Evolutionary conservation across 2,888 invertebrate genomes (phyloP).

Genomic region (Rhynchonema sp.): DNA sequence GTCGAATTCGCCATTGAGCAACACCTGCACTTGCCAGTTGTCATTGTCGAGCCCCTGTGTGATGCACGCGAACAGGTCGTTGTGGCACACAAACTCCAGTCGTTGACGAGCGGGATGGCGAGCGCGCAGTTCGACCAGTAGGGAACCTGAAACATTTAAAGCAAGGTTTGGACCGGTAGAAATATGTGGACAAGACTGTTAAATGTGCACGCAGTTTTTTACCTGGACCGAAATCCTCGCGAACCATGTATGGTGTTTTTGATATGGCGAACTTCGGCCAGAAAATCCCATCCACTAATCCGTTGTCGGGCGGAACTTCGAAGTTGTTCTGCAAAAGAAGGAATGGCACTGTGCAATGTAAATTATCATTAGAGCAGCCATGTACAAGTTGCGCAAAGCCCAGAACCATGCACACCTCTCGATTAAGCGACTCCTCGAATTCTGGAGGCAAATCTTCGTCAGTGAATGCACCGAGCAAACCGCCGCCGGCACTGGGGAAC

Average conservation of each 20-base stretch:
- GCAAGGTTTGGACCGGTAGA: too few relatives aligned
- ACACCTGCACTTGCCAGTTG: neutral
- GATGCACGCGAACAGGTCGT: neutral
- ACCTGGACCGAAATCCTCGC: neutral
- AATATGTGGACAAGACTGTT: too few relatives aligned
- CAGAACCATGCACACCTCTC: too few relatives aligned
- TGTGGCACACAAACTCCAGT: neutral
- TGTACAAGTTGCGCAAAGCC: too few relatives aligned
- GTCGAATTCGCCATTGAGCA: neutral
- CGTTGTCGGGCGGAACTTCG: neutral
- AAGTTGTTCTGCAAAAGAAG: neutral
- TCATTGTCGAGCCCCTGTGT: neutral
- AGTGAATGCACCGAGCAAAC: too few relatives aligned
- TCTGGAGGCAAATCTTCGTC: too few relatives aligned
- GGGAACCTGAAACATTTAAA: neutral
- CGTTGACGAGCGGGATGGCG: neutral
- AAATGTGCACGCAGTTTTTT: neutral
- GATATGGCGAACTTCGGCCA: neutral
- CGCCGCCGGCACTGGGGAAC: too few relatives aligned
- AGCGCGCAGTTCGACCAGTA: neutral
- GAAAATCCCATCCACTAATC: neutral
- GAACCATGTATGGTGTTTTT: neutral
- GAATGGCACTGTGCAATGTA: too few relatives aligned
- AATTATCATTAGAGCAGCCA: too few relatives aligned
- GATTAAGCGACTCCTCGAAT: too few relatives aligned